Conservation (phyloP, 2,113 vertebrate genomes). For the Fregata magnificens region DNA sequence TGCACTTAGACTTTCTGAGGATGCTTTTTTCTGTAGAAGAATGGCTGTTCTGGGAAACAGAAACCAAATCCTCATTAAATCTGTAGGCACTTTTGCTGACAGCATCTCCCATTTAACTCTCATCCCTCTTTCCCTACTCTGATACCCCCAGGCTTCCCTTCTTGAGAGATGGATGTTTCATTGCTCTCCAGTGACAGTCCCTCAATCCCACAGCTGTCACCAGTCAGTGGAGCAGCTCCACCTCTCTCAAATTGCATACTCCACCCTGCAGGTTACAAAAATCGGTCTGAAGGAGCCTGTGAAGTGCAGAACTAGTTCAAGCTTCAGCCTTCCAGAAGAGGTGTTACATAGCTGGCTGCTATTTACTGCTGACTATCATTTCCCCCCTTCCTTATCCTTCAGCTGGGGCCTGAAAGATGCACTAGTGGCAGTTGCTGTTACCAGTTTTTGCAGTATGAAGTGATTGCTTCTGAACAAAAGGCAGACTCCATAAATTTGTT, state of each 20-base stretch:
- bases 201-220: conserved; percentile 9
- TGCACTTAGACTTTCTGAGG: neutral
- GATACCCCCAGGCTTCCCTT: neutral
- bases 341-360: neutral
- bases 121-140: neutral
- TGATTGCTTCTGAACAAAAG: neutral
- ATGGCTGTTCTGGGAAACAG: neutral
- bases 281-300: neutral
- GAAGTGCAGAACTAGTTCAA: neutral
- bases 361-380: neutral
- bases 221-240: neutral
- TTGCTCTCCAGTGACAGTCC: neutral
- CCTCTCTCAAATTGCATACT: neutral
- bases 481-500: neutral
- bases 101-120: neutral
- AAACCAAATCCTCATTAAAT: neutral
- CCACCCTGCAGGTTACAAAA: neutral
- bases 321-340: neutral
- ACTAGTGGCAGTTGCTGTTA: neutral
- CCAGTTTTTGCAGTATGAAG: neutral
- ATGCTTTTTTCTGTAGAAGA: neutral
- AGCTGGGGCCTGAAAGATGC: neutral
- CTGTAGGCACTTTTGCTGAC: neutral
- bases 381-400: neutral
- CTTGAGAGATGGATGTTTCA: neutral